Conservation (phyloP, 2,888 invertebrate species). For the Hofmannophila pseudospretella region DNA sequence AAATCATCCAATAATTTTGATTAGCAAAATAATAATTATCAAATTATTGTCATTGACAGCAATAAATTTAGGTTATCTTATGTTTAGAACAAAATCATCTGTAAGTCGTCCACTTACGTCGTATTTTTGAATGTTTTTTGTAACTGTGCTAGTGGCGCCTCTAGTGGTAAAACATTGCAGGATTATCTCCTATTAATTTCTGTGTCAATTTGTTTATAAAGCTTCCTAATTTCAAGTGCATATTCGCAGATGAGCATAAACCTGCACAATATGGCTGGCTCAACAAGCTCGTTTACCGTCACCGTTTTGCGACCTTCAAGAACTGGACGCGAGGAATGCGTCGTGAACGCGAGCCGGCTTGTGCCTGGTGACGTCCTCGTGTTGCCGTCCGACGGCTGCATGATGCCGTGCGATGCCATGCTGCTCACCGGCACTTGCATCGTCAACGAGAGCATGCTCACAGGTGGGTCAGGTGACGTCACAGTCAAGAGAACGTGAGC, state of each 20-base stretch:
- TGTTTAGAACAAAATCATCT: too few relatives aligned
- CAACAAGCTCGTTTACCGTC: conserved; percentile 76
- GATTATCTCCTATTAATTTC: too few relatives aligned
- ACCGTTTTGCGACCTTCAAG: conserved; percentile 76
- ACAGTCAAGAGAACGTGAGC: too few relatives aligned
- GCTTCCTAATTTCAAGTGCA: neutral
- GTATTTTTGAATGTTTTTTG: too few relatives aligned
- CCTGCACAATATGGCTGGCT: conserved; percentile 82
- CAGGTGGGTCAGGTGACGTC: conserved; percentile 83
- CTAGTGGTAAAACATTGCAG: too few relatives aligned
- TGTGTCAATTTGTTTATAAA: neutral
- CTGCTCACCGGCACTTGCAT: conserved; percentile 92
- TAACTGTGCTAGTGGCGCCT: too few relatives aligned
- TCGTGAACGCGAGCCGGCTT: conserved; percentile 76
- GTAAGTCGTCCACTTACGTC: too few relatives aligned
- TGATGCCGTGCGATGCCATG: conserved; percentile 90
- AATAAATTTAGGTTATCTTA: too few relatives aligned
- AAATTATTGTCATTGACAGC: too few relatives aligned
- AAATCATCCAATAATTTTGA: too few relatives aligned
- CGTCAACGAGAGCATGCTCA: conserved; percentile 96
- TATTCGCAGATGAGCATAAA: conserved; percentile 80
- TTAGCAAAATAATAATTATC: too few relatives aligned
- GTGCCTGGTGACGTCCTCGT: conserved; percentile 93
- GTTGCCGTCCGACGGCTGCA: conserved; percentile 87
- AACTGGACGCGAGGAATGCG: conserved; percentile 63